A percentile compares a stretch with the other conserved stretches of the same genome.
phyloP scores from a whole-genome alignment of 2,113 vertebrate genomes.

The Eulacestoma nigropectus region DNA sequence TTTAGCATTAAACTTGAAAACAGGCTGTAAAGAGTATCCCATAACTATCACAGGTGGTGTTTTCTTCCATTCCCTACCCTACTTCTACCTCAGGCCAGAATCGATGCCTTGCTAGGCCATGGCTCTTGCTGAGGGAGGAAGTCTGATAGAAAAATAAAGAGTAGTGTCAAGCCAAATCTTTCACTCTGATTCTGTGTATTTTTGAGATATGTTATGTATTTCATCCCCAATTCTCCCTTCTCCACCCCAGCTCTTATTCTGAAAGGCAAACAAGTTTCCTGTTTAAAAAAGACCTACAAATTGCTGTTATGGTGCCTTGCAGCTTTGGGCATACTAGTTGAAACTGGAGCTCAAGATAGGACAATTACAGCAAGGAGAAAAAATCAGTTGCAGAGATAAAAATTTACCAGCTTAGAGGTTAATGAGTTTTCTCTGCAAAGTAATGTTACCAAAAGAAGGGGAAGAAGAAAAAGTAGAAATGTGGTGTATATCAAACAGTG shows the following conservation, averaged over 20 bases:
- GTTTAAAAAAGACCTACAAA: neutral
- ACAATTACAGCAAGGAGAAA: neutral
- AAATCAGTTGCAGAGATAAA: neutral
- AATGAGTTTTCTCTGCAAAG: neutral
- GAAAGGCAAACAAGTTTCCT: neutral
- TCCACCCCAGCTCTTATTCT: neutral
- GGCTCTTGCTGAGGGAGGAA: neutral
- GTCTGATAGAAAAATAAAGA: neutral
- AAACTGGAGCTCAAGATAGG: neutral
- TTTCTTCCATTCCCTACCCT: neutral
- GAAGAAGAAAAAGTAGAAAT: neutral
- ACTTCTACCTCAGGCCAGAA: neutral
- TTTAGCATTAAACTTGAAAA: constrained; percentile 20
- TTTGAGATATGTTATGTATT: neutral
- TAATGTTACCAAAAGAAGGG: neutral
- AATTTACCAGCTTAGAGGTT: neutral
- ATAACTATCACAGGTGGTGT: neutral
- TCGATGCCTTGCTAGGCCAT: neutral
- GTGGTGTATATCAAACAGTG: neutral
- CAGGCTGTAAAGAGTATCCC: neutral
- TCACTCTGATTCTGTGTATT: neutral
- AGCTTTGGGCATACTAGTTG: neutral
- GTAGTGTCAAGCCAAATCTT: neutral
- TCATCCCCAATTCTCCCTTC: neutral
- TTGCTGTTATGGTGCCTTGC: neutral